Percentiles rank a stretch among this genome's conserved stretches.
phyloP scores from a whole-genome alignment of 1,140 invertebrate genomes.

The Archegozetes longisetosus region DNA sequence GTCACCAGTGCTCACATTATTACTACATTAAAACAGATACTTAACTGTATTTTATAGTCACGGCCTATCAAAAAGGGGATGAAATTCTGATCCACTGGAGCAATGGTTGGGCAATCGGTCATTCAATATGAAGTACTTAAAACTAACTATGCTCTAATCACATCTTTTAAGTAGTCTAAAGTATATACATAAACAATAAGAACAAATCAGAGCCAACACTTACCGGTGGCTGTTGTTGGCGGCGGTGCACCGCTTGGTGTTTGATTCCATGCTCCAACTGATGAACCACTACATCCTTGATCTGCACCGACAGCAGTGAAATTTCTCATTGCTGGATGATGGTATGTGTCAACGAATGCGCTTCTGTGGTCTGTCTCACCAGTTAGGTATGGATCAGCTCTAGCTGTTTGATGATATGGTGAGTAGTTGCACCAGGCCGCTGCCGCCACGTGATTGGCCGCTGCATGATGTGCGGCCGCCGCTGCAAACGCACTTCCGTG shows the following conservation, averaged over 20 bases:
- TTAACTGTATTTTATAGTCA: too few relatives aligned
- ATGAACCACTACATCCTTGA: neutral
- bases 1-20: neutral
- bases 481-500: slow-evolving; percentile 8
- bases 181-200: too few relatives aligned
- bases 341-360: slow-evolving; percentile 6
- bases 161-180: too few relatives aligned
- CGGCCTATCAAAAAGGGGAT: too few relatives aligned
- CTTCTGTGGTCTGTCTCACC: neutral
- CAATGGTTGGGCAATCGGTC: too few relatives aligned
- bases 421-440: slow-evolving; percentile 11
- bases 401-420: neutral
- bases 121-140: too few relatives aligned
- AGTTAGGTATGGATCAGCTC: slow-evolving; percentile 1
- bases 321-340: slow-evolving; percentile 6
- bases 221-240: neutral
- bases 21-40: neutral
- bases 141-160: too few relatives aligned
- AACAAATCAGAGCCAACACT: too few relatives aligned
- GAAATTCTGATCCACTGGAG: too few relatives aligned
- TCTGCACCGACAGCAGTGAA: neutral
- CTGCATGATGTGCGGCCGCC: slow-evolving; percentile 6
- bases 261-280: neutral
- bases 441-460: slow-evolving; percentile 6
- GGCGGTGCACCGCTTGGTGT: neutral